Evolutionary conservation across 1,140 invertebrate genomes (phyloP).

Genomic region (Drosophila sp.): DNA sequence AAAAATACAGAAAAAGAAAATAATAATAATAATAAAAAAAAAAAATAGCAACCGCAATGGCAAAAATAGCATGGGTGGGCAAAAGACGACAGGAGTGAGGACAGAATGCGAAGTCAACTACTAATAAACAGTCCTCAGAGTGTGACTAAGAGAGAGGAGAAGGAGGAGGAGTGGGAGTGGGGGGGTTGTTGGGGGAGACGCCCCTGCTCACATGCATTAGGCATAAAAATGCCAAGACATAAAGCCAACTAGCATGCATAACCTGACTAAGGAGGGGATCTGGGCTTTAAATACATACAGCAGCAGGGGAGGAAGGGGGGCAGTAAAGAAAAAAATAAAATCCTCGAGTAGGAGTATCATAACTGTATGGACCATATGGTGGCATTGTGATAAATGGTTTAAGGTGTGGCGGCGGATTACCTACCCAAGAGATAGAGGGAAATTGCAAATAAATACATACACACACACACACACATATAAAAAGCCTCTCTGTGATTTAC

Average conservation of each 20-base stretch:
- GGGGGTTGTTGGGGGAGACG: constrained; percentile 5
- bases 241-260: constrained; percentile 64
- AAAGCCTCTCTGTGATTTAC: background rate
- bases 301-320: background rate
- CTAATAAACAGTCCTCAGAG: constrained; percentile 65
- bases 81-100: no score
- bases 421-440: background rate
- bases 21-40: constrained; percentile 69
- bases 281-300: constrained; percentile 56
- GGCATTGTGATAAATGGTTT: constrained; percentile 17
- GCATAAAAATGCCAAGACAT: constrained; percentile 67
- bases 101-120: constrained; percentile 46
- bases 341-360: constrained; percentile 2
- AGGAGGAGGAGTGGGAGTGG: constrained; percentile 16
- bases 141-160: background rate
- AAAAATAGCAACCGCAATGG: constrained; percentile 57
- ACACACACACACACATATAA: no score
- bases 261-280: constrained; percentile 38
- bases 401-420: constrained; percentile 5
- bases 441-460: background rate
- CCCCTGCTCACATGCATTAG: constrained; percentile 49
- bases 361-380: constrained; percentile 19
- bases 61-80: constrained; percentile 22
- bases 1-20: constrained; percentile 35
- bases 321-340: background rate